Conservation (phyloP, 2,113 vertebrate genomes). For the Cynocephalus volans region DNA sequence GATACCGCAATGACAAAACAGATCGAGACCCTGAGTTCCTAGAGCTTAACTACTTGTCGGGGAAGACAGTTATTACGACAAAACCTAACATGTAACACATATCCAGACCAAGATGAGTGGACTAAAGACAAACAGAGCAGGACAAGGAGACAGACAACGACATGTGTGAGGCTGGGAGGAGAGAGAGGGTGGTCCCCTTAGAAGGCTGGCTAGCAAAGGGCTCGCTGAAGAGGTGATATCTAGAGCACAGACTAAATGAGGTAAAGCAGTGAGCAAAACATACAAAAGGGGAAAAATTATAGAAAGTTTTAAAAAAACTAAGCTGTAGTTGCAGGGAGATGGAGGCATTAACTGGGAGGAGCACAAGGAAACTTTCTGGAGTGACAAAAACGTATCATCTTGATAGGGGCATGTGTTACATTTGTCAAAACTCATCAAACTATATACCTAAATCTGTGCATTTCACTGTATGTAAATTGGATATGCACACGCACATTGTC, state of each 20-base stretch:
- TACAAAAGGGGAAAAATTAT: neutral
- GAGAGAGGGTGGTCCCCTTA: accelerated
- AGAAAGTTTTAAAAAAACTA: neutral
- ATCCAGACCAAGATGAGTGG: neutral
- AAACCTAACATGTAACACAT: neutral
- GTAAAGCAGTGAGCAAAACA: neutral
- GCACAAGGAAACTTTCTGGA: neutral
- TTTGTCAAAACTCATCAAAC: neutral
- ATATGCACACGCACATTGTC: neutral
- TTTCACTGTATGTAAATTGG: neutral
- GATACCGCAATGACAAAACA: neutral
- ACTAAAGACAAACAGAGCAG: neutral
- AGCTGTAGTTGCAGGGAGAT: neutral
- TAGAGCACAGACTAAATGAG: neutral
- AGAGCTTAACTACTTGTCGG: neutral
- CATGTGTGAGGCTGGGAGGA: neutral
- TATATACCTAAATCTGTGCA: neutral
- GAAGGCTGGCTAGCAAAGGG: neutral
- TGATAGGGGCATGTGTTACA: neutral
- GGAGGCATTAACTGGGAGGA: neutral
- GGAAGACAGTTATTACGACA: neutral
- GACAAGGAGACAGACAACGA: neutral
- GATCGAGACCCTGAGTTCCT: neutral
- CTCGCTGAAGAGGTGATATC: neutral
- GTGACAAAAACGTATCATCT: neutral